phyloP scores from a whole-genome alignment of 2,888 invertebrate genomes.

The Orthosia gothica region DNA sequence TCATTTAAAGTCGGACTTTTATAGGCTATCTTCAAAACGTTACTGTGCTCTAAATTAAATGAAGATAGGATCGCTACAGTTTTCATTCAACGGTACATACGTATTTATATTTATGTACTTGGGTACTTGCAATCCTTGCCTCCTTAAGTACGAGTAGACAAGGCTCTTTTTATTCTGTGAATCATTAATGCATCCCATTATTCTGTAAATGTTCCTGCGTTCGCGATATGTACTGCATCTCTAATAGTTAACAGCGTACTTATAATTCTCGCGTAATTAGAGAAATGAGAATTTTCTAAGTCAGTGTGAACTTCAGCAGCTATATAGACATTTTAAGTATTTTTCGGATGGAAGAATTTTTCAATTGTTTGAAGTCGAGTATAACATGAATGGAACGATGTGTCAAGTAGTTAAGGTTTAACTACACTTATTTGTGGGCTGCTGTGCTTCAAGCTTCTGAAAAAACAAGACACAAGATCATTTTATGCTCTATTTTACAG shows the following conservation, averaged over 20 bases:
- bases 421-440: slow-evolving; percentile 11
- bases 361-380: not conserved
- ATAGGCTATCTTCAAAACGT: slow-evolving; percentile 77
- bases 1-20: slow-evolving; percentile 81
- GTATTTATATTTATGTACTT: slow-evolving; percentile 53
- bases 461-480: slow-evolving; percentile 10
- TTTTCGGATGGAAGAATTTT: not conserved
- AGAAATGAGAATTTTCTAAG: slow-evolving; percentile 18
- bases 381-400: not conserved
- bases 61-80: slow-evolving; percentile 73
- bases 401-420: slow-evolving; percentile 30
- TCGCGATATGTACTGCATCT: slow-evolving; percentile 39
- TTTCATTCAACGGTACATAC: slow-evolving; percentile 64
- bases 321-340: not conserved
- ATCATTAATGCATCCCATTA: slow-evolving; percentile 59
- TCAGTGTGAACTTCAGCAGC: slow-evolving; percentile 4
- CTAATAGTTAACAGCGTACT: slow-evolving; percentile 46
- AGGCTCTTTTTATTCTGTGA: slow-evolving; percentile 51
- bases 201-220: slow-evolving; percentile 57
- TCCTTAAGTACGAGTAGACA: slow-evolving; percentile 37
- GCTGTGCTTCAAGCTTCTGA: not conserved
- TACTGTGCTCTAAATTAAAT: slow-evolving; percentile 85
- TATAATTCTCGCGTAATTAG: slow-evolving; percentile 39
- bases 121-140: slow-evolving; percentile 25
- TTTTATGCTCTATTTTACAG: not conserved